Evolutionary conservation across 1,140 invertebrate genomes (phyloP).

Genomic region (Scaptomyza montana): DNA sequence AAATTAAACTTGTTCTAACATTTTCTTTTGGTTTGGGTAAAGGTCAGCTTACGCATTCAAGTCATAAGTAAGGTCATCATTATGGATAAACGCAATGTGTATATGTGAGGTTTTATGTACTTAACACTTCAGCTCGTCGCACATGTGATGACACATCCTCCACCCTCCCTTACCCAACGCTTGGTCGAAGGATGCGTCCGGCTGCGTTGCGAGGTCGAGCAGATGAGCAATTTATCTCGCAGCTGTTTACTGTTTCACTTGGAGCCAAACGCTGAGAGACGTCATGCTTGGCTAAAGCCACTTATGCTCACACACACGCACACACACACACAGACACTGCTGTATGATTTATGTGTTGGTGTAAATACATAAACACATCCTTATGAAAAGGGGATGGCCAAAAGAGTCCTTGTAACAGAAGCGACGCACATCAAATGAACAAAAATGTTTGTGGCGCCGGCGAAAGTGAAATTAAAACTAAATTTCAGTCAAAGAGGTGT

Average conservation of each 20-base stretch:
- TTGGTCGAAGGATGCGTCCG: neutral
- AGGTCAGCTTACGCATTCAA: conserved; percentile 30
- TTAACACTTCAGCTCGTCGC: conserved; percentile 75
- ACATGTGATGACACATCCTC: conserved; percentile 56
- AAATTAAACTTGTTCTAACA: neutral
- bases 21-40: neutral
- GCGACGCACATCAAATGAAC: conserved; percentile 65
- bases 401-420: conserved; percentile 65
- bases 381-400: conserved; percentile 43
- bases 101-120: conserved; percentile 71
- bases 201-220: conserved; percentile 59
- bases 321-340: conserved; percentile 2
- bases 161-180: neutral
- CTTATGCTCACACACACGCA: conserved; percentile 49
- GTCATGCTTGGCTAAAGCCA: conserved; percentile 75
- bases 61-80: conserved; percentile 81
- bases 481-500: conserved; percentile 53
- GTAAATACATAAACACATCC: conserved; percentile 80
- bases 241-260: conserved; percentile 79
- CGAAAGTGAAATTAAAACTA: conserved; percentile 79
- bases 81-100: conserved; percentile 79
- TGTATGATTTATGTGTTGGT: conserved; percentile 68
- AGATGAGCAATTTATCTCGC: conserved; percentile 82
- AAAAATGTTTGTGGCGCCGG: conserved; percentile 44
- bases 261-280: conserved; percentile 20